Conservation (phyloP, 2,797 vertebrate genomes). For the Myripristis murdjan region DNA sequence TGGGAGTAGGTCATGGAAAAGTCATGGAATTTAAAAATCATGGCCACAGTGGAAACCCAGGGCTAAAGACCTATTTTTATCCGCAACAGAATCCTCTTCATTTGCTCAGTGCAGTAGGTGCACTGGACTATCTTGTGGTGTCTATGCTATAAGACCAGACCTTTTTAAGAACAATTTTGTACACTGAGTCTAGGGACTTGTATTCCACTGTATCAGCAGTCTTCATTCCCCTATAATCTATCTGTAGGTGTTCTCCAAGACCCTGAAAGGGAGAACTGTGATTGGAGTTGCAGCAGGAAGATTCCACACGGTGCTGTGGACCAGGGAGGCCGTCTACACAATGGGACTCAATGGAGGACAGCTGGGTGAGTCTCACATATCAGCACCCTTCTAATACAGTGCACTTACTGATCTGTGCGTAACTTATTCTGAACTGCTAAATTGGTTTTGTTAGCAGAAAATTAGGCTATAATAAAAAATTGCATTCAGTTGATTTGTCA, state of each 20-base stretch:
- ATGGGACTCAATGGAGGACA: slow-evolving; percentile 98
- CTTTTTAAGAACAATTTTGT: neutral
- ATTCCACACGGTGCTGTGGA: slow-evolving; percentile 98
- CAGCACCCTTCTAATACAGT: neutral
- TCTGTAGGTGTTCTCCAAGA: slow-evolving; percentile 93
- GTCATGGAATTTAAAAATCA: too few relatives aligned
- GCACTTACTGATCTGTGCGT: neutral
- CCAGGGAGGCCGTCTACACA: slow-evolving; percentile 95
- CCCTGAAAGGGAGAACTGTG: slow-evolving; percentile 92
- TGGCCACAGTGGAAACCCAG: too few relatives aligned
- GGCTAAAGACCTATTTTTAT: too few relatives aligned
- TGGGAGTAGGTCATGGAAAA: too few relatives aligned
- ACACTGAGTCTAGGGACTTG: neutral
- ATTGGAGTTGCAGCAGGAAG: slow-evolving; percentile 95
- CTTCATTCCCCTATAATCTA: slow-evolving; percentile 11
- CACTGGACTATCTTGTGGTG: too few relatives aligned
- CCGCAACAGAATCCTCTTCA: too few relatives aligned
- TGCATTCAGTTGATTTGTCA: too few relatives aligned
- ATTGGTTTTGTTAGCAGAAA: neutral
- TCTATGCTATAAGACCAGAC: neutral
- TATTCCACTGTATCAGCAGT: neutral
- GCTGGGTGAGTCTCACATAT: slow-evolving; percentile 87
- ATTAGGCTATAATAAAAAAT: too few relatives aligned
- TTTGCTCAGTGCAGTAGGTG: too few relatives aligned
- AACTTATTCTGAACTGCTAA: neutral